Percentiles rank a stretch among this genome's conserved stretches.
phyloP scores from a whole-genome alignment of 2,888 invertebrate genomes.

The Parthenolecanium corni region DNA sequence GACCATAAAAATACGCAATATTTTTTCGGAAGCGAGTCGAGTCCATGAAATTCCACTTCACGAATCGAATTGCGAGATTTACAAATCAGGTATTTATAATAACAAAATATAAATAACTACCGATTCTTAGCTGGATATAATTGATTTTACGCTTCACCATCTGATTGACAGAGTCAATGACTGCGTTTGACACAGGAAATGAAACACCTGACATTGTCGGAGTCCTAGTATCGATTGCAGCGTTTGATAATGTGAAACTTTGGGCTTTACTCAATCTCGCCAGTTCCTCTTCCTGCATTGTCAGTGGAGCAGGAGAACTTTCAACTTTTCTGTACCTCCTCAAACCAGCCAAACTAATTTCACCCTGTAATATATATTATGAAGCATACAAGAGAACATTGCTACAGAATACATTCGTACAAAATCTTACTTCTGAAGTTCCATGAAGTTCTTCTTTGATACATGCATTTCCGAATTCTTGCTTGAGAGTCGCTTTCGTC shows the following conservation, averaged over 20 bases:
- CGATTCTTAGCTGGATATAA: constrained; percentile 80
- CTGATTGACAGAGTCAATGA: constrained; percentile 33
- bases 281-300: constrained; percentile 73
- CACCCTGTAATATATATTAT: constrained; percentile 47
- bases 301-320: constrained; percentile 79
- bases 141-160: constrained; percentile 52
- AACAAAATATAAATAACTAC: constrained; percentile 41
- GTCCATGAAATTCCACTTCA: background rate
- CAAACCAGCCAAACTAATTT: constrained; percentile 71
- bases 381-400: background rate
- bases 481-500: constrained; percentile 91
- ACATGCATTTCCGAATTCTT: constrained; percentile 87
- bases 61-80: background rate
- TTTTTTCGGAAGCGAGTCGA: no score
- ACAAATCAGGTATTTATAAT: background rate
- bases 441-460: constrained; percentile 93
- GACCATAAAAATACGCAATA: background rate
- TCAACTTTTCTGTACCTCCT: constrained; percentile 62
- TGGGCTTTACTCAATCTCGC: constrained; percentile 64
- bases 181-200: constrained; percentile 55
- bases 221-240: constrained; percentile 68
- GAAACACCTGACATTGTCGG: constrained; percentile 83
- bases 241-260: constrained; percentile 52
- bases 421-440: constrained; percentile 45
- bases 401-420: background rate